Evolutionary conservation across 1,140 invertebrate genomes (phyloP).

Genomic region (Centruroides vittatus): DNA sequence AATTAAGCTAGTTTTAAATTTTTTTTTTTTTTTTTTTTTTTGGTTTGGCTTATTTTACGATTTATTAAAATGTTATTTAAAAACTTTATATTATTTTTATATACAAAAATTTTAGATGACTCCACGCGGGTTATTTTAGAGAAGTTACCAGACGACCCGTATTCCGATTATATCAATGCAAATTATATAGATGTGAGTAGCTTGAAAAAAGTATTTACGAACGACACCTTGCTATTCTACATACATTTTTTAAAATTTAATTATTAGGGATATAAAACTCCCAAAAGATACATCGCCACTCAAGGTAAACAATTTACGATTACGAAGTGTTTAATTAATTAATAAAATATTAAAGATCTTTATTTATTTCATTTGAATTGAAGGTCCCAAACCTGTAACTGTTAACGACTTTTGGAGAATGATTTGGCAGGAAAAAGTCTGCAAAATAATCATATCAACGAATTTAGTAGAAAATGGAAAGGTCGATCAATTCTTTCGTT

Average conservation of each 20-base stretch:
- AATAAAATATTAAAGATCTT: not conserved
- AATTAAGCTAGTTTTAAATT: too few relatives aligned
- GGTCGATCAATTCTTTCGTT: constrained; percentile 25
- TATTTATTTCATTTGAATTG: not conserved
- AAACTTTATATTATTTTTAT: not conserved
- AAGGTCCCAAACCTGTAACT: constrained; percentile 50
- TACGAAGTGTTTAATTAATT: not conserved
- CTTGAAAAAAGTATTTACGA: not conserved
- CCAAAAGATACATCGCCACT: constrained; percentile 57
- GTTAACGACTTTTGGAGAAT: constrained; percentile 66
- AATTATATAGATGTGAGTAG: constrained; percentile 34
- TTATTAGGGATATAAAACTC: constrained; percentile 36
- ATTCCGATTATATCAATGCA: constrained; percentile 39
- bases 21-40: too few relatives aligned
- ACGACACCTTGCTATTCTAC: too few relatives aligned
- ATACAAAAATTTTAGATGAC: constrained; percentile 22
- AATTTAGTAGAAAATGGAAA: constrained; percentile 57
- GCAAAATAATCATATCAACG: constrained; percentile 62
- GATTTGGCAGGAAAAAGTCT: constrained; percentile 53
- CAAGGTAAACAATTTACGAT: constrained; percentile 38
- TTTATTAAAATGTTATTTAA: too few relatives aligned
- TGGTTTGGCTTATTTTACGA: not conserved
- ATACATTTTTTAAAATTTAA: not conserved
- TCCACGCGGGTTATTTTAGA: constrained; percentile 29
- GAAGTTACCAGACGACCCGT: not conserved